These are phyloP conservation scores for Anoura caudifer DNA, from an alignment of 2,113 vertebrate genomes.

Conservation along the genomic window DNA sequence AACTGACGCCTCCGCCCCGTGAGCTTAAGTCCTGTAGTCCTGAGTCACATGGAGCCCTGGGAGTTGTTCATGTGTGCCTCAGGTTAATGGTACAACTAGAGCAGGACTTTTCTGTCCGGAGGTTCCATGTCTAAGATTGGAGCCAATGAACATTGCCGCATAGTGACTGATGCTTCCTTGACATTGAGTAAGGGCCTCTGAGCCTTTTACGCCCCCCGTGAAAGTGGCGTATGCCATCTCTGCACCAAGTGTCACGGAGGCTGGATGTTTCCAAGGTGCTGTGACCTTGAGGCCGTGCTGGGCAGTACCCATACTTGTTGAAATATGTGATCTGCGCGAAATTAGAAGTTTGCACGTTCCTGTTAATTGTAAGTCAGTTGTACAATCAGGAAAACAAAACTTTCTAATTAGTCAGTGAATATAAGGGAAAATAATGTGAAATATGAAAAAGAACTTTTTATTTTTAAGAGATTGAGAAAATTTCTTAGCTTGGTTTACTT, in stretches of 20 bases:
- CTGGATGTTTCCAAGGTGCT: neutral
- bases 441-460: neutral
- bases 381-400: neutral
- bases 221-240: neutral
- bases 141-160: neutral
- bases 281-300: neutral
- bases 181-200: neutral
- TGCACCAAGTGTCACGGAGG: neutral
- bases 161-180: neutral
- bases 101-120: neutral
- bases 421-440: neutral
- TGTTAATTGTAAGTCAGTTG: neutral
- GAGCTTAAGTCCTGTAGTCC: neutral
- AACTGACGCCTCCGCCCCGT: neutral
- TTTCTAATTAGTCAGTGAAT: neutral
- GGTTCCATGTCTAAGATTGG: neutral
- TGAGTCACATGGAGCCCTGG: neutral
- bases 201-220: no score
- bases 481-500: slow-evolving; percentile 23
- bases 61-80: neutral
- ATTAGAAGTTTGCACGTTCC: neutral
- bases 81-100: neutral
- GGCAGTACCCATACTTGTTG: neutral
- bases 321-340: neutral
- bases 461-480: neutral